Percentiles rank a stretch among this genome's conserved stretches.
Conservation (phyloP, 2,113 vertebrate species). For the Cryptomyrus ogoouensis region DNA sequence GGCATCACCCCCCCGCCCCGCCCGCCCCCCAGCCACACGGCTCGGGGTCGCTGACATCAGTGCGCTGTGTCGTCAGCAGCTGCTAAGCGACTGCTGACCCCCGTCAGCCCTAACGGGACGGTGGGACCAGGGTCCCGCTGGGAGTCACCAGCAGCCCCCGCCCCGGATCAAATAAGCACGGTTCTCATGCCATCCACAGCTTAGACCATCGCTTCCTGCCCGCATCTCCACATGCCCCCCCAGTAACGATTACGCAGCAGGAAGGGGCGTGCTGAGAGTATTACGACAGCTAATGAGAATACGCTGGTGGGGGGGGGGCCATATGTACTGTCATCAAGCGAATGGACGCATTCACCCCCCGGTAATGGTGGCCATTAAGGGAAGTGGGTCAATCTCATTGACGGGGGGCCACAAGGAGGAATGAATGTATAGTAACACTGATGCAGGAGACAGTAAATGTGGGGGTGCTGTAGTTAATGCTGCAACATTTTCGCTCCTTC, state of each 20-base stretch:
- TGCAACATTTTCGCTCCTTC: no score
- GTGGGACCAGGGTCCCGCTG: neutral
- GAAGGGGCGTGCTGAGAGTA: neutral
- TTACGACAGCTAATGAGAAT: neutral
- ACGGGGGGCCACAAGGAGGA: no score
- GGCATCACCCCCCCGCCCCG: neutral
- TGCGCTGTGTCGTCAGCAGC: neutral
- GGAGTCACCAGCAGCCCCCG: neutral
- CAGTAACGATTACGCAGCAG: neutral
- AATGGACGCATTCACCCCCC: neutral
- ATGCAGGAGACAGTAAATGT: neutral
- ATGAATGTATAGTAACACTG: no score
- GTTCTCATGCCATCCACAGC: neutral
- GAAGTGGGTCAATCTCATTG: constrained; percentile 1
- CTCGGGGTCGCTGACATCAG: neutral
- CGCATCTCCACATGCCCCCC: neutral
- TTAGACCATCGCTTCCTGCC: neutral
- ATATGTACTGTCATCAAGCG: neutral
- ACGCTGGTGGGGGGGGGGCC: neutral
- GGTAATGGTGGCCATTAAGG: neutral
- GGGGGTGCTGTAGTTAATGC: neutral
- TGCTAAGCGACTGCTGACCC: neutral
- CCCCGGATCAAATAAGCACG: neutral
- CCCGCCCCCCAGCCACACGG: no score
- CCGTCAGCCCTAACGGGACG: neutral